Evolutionary conservation across 2,113 vertebrate species (phyloP), one percentile per base, ranked within the genome.

Genomic region (Dendropsophus ebraccatus): DNA sequence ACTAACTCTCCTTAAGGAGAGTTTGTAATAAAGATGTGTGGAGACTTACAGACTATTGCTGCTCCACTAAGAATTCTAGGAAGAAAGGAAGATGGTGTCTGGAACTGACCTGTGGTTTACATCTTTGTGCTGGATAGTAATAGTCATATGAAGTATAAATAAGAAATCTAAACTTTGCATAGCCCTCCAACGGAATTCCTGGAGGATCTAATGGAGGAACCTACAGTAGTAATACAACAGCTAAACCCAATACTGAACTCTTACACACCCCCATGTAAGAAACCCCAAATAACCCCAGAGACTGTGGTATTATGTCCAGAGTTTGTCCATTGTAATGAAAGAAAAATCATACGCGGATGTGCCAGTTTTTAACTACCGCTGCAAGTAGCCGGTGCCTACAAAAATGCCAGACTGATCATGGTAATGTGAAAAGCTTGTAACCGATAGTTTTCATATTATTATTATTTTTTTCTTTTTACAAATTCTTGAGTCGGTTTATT

Each of bases 401-500:
- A 81, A 87, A 73, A 80, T 81, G 78, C 85, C 85, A 73, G 60
- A 81, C 52, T 81, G 52, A 81, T 81, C 78, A 58, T 49, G 41
- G 67, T 62, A 87, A 81, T 73, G 60, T 65, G 62, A 49, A 81
- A 30, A 23, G n/a, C 69, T 70, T 87, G 85, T 74, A 87, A 81
- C 52, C n/a, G 77, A 87, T 87, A 87, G 84, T 47, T 87, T 81
- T 86, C 69, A 74, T 75, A 77, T 75, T 75, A 32, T 41, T 30
- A 30, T 67, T 67, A n/a, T 37, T 30, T 30, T 80, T 81, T 86
- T 41, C 73, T 86, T 62, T 80, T 73, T 37, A 69, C 60, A 80
- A 86, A 86, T 86, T 86, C 85, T 86, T 79, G n/a, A 47, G 60
- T 50, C 52, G 32, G 60, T 80, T 70, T 87, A 87, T 87, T 87